Evolutionary conservation across 1,140 invertebrate genomes (phyloP).

Genomic region (Pristionchus pacificus): DNA sequence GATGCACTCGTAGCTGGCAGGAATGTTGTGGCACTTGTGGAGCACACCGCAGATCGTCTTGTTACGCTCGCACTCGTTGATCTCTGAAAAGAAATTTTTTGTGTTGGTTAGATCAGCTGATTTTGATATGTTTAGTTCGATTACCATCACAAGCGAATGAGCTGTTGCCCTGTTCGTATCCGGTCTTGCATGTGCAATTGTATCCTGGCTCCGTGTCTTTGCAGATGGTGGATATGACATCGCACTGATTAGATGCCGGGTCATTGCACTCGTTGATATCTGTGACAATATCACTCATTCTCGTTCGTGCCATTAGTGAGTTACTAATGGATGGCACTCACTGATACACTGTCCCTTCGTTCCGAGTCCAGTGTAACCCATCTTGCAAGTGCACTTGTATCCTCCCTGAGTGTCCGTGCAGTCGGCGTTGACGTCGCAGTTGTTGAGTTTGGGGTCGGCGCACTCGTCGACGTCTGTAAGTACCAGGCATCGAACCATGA

Average conservation of each 20-base stretch:
- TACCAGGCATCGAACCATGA: background rate
- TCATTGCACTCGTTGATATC: constrained; percentile 14
- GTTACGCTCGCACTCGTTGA: constrained; percentile 15
- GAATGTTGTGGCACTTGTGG: constrained; percentile 1
- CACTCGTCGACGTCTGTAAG: constrained; percentile 12
- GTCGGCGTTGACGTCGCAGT: constrained; percentile 9
- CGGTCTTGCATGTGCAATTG: background rate
- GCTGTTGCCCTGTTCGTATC: background rate
- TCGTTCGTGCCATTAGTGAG: no score
- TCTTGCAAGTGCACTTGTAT: constrained; percentile 5
- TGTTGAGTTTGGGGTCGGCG: background rate
- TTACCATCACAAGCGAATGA: background rate
- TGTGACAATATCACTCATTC: background rate
- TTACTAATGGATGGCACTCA: background rate
- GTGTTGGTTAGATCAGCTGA: background rate
- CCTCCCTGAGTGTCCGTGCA: constrained; percentile 18
- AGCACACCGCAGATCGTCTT: constrained; percentile 5
- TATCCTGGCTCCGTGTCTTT: constrained; percentile 1
- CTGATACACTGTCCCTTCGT: constrained; percentile 4
- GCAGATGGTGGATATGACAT: background rate
- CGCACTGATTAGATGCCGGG: background rate
- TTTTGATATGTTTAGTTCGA: background rate
- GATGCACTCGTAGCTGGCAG: background rate
- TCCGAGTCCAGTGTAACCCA: constrained; percentile 5
- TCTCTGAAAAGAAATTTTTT: constrained; percentile 1